Percentiles rank a stretch among this genome's conserved stretches.
phyloP scores from a whole-genome alignment of 1,140 invertebrate species.

The Limonius californicus region DNA sequence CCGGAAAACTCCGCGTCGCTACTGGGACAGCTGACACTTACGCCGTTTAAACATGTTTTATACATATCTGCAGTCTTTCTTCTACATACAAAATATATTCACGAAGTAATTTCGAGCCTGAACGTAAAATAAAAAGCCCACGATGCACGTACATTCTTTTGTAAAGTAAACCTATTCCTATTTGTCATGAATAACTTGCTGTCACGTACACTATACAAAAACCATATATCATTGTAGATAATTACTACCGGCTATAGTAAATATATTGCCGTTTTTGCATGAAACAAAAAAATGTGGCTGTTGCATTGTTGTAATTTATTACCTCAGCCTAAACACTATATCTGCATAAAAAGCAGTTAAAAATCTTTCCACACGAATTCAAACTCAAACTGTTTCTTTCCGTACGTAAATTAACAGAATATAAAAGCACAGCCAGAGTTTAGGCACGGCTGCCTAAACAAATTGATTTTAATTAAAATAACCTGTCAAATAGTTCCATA shows the following conservation, averaged over 20 bases:
- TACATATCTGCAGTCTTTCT: not conserved
- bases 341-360: too few relatives aligned
- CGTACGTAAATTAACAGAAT: too few relatives aligned
- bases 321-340: not conserved
- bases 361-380: too few relatives aligned
- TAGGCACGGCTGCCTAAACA: too few relatives aligned
- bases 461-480: too few relatives aligned
- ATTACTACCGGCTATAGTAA: not conserved
- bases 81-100: not conserved
- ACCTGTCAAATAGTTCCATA: too few relatives aligned
- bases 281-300: not conserved
- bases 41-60: slow-evolving; percentile 4
- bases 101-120: not conserved
- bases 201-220: not conserved
- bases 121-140: not conserved
- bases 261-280: not conserved
- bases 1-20: slow-evolving; percentile 21
- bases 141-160: not conserved
- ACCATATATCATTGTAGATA: not conserved
- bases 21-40: slow-evolving; percentile 11
- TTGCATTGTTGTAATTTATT: not conserved
- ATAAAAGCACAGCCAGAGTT: too few relatives aligned
- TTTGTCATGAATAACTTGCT: not conserved
- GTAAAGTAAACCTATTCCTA: not conserved
- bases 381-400: too few relatives aligned